These are phyloP conservation scores for Boulengeromyrus knoepffleri DNA, from an alignment of 2,113 vertebrate species.

Conservation along the genomic window DNA sequence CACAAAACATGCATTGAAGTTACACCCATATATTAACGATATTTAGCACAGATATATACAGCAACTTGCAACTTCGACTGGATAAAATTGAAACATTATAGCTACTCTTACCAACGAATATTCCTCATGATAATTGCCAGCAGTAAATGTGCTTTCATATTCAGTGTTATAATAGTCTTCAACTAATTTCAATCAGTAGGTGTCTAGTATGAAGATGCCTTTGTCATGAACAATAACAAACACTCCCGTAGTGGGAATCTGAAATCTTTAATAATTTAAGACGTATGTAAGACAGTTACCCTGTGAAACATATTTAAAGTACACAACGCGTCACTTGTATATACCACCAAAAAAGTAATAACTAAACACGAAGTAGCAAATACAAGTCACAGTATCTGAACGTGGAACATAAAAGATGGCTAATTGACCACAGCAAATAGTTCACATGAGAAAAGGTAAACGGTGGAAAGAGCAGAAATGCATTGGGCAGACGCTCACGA, in stretches of 20 bases:
- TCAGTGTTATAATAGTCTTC: conserved; percentile 32
- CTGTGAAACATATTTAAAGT: conserved; percentile 51
- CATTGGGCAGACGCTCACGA: conserved; percentile 67
- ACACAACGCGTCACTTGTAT: conserved; percentile 46
- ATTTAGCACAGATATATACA: conserved; percentile 45
- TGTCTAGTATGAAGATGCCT: conserved; percentile 30
- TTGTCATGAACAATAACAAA: conserved; percentile 31
- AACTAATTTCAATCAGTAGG: conserved; percentile 30
- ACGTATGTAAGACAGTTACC: conserved; percentile 47
- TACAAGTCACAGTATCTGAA: conserved; percentile 77
- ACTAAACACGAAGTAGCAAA: conserved; percentile 58
- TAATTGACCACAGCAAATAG: conserved; percentile 61
- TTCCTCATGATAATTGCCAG: conserved; percentile 39
- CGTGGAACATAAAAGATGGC: conserved; percentile 64
- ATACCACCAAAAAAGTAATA: conserved; percentile 33
- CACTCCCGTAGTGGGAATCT: conserved; percentile 28
- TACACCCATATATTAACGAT: conserved; percentile 51
- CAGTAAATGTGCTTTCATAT: conserved; percentile 54
- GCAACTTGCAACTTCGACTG: conserved; percentile 39
- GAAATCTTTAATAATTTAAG: conserved; percentile 55
- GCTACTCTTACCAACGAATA: conserved; percentile 39
- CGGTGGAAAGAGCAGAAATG: background rate
- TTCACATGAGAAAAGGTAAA: conserved; percentile 24
- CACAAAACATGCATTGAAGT: conserved; percentile 83
- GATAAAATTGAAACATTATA: conserved; percentile 36